Base-by-base conservation (phyloP, 1,140 invertebrate genomes). In the Gonatopus flavifemur region DNA sequence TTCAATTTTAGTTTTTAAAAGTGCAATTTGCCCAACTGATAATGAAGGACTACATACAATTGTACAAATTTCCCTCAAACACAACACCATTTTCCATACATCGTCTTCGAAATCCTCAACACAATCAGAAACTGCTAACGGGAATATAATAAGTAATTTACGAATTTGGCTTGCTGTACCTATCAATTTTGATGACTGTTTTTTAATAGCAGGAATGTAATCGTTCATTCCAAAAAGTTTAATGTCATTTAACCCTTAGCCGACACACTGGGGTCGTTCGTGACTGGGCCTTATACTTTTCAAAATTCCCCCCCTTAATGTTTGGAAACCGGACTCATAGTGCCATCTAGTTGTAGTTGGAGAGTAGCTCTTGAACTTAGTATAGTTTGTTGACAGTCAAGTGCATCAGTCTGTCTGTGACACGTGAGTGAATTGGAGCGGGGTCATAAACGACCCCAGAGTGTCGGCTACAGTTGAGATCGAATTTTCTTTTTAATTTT, bases 41-140 rank as follows among this genome's bases (percentile, higher is more conserved):
- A 59, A 32, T 16, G 42, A 38, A 3, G 53, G 50, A 28, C 24
- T 21, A 44, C 47, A 47, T 18, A 49, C 13, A 2, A 52, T 25
- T 6, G 32, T 30, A 22, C 25, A 54, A 16, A 64, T 51, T 13
- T 64, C 40, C 43, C 53, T 16, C 6, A 58, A 33, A 30, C 13
- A 28, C 15, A 61, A 7, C 6, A 61, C n/a, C 49, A 55, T 53
- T 45, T 44, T 42, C 59, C 59, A 58, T 1, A 49, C 35, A 37
- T 46, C 16, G 22, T 55, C 38, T 32, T 57, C 25, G 24, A 37
- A 15, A 37, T 52, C 30, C 49, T 45, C 50, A 35, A 54, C 25
- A n/a, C 6, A 2, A 36, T 35, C 46, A 21, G 19, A 16, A 31
- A 60, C 25, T 13, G 35, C 49, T 35, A 61, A 39, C 33, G 58